Conservation (phyloP, 1,140 invertebrate species). For the Frieseomelitta varia region DNA sequence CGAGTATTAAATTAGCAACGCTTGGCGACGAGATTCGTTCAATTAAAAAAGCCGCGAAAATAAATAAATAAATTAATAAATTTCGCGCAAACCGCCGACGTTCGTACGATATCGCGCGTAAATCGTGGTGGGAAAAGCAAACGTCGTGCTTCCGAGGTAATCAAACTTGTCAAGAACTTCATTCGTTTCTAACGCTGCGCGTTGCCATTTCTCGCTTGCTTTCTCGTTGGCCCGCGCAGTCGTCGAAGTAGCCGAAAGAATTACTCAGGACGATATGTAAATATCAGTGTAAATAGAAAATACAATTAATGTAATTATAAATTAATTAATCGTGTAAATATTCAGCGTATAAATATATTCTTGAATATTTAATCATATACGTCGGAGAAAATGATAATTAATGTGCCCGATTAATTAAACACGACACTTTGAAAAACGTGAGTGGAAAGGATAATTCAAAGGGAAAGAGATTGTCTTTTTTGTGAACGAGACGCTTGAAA, state of each 20-base stretch:
- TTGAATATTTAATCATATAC: neutral
- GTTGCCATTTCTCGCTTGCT: neutral
- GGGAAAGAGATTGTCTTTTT: neutral
- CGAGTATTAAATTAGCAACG: slow-evolving; percentile 30
- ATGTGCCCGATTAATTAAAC: too few relatives aligned
- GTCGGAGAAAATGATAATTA: too few relatives aligned
- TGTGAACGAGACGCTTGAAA: too few relatives aligned
- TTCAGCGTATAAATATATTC: too few relatives aligned
- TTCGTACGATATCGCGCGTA: slow-evolving; percentile 18
- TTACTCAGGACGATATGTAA: neutral
- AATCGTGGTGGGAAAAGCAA: slow-evolving; percentile 7
- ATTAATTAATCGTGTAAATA: neutral
- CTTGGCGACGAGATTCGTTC: slow-evolving; percentile 8
- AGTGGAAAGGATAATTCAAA: neutral
- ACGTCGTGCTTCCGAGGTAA: neutral
- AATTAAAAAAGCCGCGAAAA: slow-evolving; percentile 14
- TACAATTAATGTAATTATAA: too few relatives aligned
- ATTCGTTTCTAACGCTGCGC: neutral
- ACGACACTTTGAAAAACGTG: neutral
- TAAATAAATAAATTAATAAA: slow-evolving; percentile 48
- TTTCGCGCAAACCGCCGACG: neutral
- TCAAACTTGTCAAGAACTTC: slow-evolving; percentile 15
- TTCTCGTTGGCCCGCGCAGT: neutral
- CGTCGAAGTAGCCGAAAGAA: neutral
- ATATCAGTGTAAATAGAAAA: too few relatives aligned